Evolutionary conservation across 2,113 vertebrate species (phyloP), one percentile per base, ranked within the genome.

Genomic region (Centropus unirufus): DNA sequence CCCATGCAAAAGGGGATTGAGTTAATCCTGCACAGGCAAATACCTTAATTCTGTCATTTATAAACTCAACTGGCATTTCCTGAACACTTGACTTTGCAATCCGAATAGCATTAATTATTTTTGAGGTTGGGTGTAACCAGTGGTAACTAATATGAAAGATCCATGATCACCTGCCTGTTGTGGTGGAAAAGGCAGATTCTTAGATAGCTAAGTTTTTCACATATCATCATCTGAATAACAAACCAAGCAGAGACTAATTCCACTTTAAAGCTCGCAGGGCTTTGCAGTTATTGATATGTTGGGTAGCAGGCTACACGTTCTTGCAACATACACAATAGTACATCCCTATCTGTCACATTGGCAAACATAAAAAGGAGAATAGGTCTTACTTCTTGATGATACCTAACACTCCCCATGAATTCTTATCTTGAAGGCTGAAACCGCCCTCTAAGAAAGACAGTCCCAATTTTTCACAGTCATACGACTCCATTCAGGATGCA

Each of bases 31-130:
- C 68, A 67, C 5, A 86, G 59, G 27, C 42, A 83, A 94, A 68
- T 46, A 63, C 32, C 32, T 95, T 91, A 91, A 88, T 90, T 80
- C 63, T 80, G 51, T 63, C 63, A 51, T 77, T 93, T 88, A 67
- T 67, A 88, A 94, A 91, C 39, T 91, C 75, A 88, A 23, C 30
- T 14, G 23, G 82, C 46, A 83, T 77, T 90, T 94, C 67, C 72
- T 91, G 87, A 91, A 87, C 44, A 62, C 51, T 90, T 91, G 63
- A 81, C 47, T 92, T 95, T 8, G 4, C 68, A 91, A 70, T 83
- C 74, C 92, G 81, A 95, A 94, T 49, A 77, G 30, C 19, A 55
- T 80, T 87, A 83, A 90, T 94, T 94, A 91, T 87, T 93, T 52
- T 67, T 69, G 59, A 23, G 30, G n/a, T 51, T 66, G 8, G 36